Evolutionary conservation across 2,113 vertebrate genomes (phyloP), one percentile per base, ranked within the genome.

Genomic region (Nibea coibor): DNA sequence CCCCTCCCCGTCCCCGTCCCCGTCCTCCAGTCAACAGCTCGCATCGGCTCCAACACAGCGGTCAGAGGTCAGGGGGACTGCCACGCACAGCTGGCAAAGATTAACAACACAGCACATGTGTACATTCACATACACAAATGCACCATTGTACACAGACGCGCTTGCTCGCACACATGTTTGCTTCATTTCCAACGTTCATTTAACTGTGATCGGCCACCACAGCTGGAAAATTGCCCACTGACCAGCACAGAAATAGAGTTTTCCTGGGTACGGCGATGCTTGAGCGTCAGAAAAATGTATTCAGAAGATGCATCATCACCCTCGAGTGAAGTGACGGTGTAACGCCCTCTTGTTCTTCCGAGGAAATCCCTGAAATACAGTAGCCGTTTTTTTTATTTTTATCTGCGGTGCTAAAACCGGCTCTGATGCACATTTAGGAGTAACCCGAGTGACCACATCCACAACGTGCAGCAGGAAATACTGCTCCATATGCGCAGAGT

Each of bases 21-120:
- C 35, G 62, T 72, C 72, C 80, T 65, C 42, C 79, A 82, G 83
- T 73, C 81, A 83, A 82, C 65, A 82, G 81, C 70, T 80, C 73
- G 10, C 59, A 4, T 71, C 50, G 80, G 69, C 84, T 82, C 66
- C 51, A 66, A n/a, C 78, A 16, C n/a, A 17, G 75, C 35, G 78
- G 87, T 91, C 89, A 91, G 84, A 91, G 93, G 92, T 93, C 91
- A 91, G 83, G 67, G 75, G 78, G 75, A 63, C 81, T 79, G 84
- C 83, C 80, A 80, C 16, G 59, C 91, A 93, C 93, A 93, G 92
- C 92, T 93, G 92, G 93, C 81, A 94, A 89, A 92, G 92, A 93
- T 94, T 94, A 93, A 86, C 90, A 92, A 80, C 76, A 82, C 72
- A 22, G 65, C 83, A 81, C 90, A 89, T 92, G 83, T 89, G 83